phyloP scores from a whole-genome alignment of 1,140 invertebrate species.

The Drosophila bifasciata region DNA sequence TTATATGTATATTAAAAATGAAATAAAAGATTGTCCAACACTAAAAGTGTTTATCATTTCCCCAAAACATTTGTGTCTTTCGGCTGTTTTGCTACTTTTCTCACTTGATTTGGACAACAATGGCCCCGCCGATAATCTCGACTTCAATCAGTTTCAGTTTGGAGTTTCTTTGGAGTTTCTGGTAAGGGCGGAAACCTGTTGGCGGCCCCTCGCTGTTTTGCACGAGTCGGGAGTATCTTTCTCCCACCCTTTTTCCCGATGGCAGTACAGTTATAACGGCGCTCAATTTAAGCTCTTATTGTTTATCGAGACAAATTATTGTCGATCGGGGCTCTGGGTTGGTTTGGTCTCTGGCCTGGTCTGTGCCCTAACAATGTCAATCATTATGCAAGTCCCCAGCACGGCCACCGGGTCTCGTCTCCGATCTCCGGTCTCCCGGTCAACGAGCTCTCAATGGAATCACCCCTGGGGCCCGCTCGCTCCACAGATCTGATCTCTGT shows the following conservation, averaged over 20 bases:
- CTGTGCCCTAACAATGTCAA: conserved; percentile 59
- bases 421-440: conserved; percentile 54
- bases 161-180: conserved; percentile 38
- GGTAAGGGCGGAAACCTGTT: conserved; percentile 63
- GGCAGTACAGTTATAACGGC: conserved; percentile 66
- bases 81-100: not conserved
- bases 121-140: conserved; percentile 13
- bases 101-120: conserved; percentile 14
- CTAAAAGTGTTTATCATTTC: conserved; percentile 10
- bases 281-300: conserved; percentile 58
- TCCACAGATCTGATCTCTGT: not conserved
- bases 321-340: no score
- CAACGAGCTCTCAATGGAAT: conserved; percentile 60
- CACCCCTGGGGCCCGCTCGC: conserved; percentile 12
- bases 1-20: not conserved
- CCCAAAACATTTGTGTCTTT: conserved; percentile 4
- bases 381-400: conserved; percentile 72
- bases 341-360: no score
- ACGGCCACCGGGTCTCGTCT: conserved; percentile 28
- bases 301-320: conserved; percentile 74
- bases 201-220: conserved; percentile 50
- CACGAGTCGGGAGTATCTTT: conserved; percentile 40
- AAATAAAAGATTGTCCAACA: conserved; percentile 15
- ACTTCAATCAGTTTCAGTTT: conserved; percentile 40
- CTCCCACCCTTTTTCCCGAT: not conserved